Base-by-base conservation (phyloP, 2,888 invertebrate species). In the Epistrophe eligans region DNA sequence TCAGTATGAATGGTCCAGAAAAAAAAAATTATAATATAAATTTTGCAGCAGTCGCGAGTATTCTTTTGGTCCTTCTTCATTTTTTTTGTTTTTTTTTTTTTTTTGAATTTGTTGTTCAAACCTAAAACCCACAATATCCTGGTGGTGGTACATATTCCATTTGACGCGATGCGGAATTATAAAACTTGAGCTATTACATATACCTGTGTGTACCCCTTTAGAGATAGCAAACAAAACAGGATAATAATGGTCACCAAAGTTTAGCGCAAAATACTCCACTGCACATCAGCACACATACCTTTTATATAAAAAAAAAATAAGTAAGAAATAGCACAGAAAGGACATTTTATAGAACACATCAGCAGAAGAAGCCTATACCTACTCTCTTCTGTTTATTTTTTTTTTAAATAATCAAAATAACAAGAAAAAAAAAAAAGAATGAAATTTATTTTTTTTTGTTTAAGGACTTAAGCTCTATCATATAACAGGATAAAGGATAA, bases 171-270 rank as follows among this genome's bases (percentile, higher is more conserved):
- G 87, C 83, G 83, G 87, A 83, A 74, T 79, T 87, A 87, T 87
- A 83, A 87, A 66, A 87, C 87, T 87, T 87, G 85, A 87, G 82
- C 77, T 87, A 87, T 82, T 82, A 24, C n/a, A n/a, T 24, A 76
- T 70, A 85, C 84, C 80, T 85, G 57, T 58, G 58, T 58, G 77
- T 74, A 79, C 35, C 74, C 74, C 24, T 60, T 60, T 9, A 79
- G 83, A 79, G 83, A 79, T 83, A 79, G 72, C 83, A 72, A 85
- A 50, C 83, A 87, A 82, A 64, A 79, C 83, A 83, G 87, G 76
- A 87, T 87, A 87, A 87, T 87, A 87, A 87, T 79, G 83, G 87
- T 83, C 83, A 76, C 79, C 66, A 72, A 76, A 83, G 79, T 77
- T 83, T 79, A 79, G 83, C 79, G 83, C 83, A 87, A 83, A 77